Evolutionary conservation across 2,888 invertebrate genomes (phyloP).

Genomic region (Folsomia manolachei): DNA sequence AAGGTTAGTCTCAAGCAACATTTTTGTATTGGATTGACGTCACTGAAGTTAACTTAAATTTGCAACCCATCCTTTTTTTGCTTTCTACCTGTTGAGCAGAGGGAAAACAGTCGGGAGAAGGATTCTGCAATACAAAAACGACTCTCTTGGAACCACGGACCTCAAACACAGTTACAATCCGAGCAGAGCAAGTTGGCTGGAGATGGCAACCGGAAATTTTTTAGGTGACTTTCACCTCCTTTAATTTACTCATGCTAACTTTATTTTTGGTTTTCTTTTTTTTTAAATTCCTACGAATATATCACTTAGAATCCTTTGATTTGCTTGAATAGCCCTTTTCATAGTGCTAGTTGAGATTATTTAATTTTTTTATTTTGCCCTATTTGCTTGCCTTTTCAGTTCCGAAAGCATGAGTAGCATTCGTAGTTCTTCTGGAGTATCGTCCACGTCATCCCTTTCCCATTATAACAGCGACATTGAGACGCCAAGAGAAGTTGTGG

Average conservation of each 20-base stretch:
- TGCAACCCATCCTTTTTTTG: too few species aligned
- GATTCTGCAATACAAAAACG: constrained; percentile 61
- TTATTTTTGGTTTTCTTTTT: neutral
- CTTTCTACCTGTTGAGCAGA: constrained; percentile 55
- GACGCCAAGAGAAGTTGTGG: constrained; percentile 37
- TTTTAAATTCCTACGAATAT: neutral
- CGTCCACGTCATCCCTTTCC: constrained; percentile 49
- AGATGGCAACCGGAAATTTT: constrained; percentile 44
- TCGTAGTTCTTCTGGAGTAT: constrained; percentile 50
- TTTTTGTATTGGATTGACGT: neutral
- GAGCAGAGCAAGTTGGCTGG: constrained; percentile 39
- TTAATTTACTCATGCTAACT: neutral
- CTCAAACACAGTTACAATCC: constrained; percentile 45
- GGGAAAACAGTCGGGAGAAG: constrained; percentile 57
- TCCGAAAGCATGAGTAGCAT: constrained; percentile 51
- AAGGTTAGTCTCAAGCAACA: constrained; percentile 53
- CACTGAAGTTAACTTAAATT: too few species aligned
- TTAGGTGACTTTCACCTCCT: constrained; percentile 37
- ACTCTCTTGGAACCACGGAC: constrained; percentile 63
- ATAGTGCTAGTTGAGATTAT: neutral
- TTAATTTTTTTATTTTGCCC: constrained; percentile 12
- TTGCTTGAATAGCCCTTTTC: constrained; percentile 12
- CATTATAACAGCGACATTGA: constrained; percentile 50
- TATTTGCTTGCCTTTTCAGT: constrained; percentile 35
- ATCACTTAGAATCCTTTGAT: neutral